Conservation (phyloP, 2,888 invertebrate genomes). For the Hypsopygia costalis region DNA sequence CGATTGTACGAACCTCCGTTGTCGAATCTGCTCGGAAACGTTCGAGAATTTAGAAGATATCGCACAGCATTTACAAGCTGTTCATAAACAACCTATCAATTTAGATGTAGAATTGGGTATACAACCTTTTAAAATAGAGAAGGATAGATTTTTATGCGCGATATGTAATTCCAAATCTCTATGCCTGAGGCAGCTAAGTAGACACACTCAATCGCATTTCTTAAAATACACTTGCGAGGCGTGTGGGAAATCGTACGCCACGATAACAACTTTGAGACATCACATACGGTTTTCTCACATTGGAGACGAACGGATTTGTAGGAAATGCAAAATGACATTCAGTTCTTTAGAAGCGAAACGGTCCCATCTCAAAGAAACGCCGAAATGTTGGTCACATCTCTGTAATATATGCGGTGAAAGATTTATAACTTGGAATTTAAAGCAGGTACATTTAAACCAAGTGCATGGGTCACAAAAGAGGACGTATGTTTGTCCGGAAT, state of each 20-base stretch:
- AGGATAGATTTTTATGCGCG: constrained; percentile 47
- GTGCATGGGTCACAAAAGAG: constrained; percentile 48
- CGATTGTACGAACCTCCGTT: constrained; percentile 56
- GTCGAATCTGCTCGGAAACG: constrained; percentile 46
- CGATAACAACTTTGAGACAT: constrained; percentile 48
- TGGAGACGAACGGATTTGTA: constrained; percentile 48
- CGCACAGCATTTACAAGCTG: constrained; percentile 45
- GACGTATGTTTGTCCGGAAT: constrained; percentile 52
- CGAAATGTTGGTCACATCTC: constrained; percentile 55
- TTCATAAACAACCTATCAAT: constrained; percentile 46
- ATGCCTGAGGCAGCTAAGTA: constrained; percentile 52
- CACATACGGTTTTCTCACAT: constrained; percentile 55
- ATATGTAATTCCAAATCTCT: constrained; percentile 49
- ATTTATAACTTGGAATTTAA: constrained; percentile 51
- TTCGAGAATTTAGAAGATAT: constrained; percentile 42
- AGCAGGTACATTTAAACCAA: constrained; percentile 49
- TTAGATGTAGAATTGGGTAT: constrained; percentile 46
- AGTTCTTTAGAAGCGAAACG: constrained; percentile 44
- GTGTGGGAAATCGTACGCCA: constrained; percentile 64
- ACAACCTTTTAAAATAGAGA: constrained; percentile 57
- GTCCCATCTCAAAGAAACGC: constrained; percentile 45
- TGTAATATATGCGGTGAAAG: constrained; percentile 57
- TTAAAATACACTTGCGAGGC: constrained; percentile 60
- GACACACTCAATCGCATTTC: constrained; percentile 63
- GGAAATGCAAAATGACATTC: constrained; percentile 58